Evolutionary conservation across 2,888 invertebrate species (phyloP).

Genomic region (Epinotia brunnichana): DNA sequence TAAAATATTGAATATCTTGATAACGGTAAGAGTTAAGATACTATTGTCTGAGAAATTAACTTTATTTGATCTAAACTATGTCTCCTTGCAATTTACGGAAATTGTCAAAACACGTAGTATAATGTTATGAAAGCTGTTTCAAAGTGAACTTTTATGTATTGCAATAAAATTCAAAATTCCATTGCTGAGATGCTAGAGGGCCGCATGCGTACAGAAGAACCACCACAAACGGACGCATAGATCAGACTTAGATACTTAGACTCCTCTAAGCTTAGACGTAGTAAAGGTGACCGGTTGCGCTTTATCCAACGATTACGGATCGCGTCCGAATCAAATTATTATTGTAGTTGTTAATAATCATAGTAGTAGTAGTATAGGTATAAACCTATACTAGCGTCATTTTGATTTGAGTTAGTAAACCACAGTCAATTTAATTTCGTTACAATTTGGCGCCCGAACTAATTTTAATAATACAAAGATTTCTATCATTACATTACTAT

Average conservation of each 20-base stretch:
- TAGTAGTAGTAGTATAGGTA: too few relatives aligned
- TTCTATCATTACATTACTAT: neutral
- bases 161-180: neutral
- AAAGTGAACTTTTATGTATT: neutral
- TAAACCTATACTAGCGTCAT: neutral
- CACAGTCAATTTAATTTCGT: neutral
- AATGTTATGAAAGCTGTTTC: constrained; percentile 36
- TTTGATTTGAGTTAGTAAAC: neutral
- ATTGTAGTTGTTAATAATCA: too few relatives aligned
- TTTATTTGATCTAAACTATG: too few relatives aligned
- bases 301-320: constrained; percentile 3
- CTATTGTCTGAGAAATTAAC: too few relatives aligned
- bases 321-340: neutral
- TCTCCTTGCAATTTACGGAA: too few relatives aligned
- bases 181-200: constrained; percentile 5
- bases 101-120: too few relatives aligned
- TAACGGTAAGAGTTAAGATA: too few relatives aligned
- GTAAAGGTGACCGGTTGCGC: constrained; percentile 5
- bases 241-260: constrained; percentile 8
- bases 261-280: constrained; percentile 8
- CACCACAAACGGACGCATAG: constrained; percentile 18
- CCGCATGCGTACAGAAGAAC: constrained; percentile 8
- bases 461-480: neutral
- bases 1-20: too few relatives aligned
- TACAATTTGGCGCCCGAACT: neutral